phyloP scores from a whole-genome alignment of 1,140 invertebrate genomes.

The Lanistes nyassanus region DNA sequence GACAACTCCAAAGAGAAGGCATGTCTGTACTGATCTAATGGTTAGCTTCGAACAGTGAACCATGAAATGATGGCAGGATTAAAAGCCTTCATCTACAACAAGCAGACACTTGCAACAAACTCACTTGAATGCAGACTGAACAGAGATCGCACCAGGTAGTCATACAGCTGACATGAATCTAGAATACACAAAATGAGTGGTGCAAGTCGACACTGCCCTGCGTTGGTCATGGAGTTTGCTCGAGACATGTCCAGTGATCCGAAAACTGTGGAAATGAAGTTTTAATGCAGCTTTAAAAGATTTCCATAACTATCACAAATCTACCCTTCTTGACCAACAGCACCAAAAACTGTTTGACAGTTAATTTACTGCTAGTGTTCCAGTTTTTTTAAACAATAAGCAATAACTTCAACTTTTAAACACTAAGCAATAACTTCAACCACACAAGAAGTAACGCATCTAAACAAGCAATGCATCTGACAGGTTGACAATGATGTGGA shows the following conservation, averaged over 20 bases:
- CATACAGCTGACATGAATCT: slow-evolving; percentile 95
- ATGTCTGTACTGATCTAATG: neutral
- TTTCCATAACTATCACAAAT: no score
- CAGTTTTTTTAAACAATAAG: neutral
- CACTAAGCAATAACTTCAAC: no score
- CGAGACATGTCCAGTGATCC: slow-evolving; percentile 91
- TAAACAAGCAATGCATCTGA: no score
- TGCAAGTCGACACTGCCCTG: slow-evolving; percentile 94
- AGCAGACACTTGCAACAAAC: slow-evolving; percentile 36
- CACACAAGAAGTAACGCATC: no score
- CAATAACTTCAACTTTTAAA: no score
- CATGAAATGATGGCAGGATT: neutral
- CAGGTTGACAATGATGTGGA: no score
- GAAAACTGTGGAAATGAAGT: slow-evolving; percentile 78
- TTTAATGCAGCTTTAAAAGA: neutral
- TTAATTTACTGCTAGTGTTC: neutral
- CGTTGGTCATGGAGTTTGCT: slow-evolving; percentile 96
- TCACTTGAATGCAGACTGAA: slow-evolving; percentile 90
- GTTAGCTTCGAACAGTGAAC: neutral
- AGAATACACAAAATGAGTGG: slow-evolving; percentile 98
- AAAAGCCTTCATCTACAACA: neutral
- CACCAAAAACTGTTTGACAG: neutral
- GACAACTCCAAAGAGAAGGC: neutral
- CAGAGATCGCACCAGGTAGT: slow-evolving; percentile 94
- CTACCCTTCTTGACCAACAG: no score